Evolutionary conservation across 2,888 invertebrate genomes (phyloP).

Genomic region (Agrilus biguttatus): DNA sequence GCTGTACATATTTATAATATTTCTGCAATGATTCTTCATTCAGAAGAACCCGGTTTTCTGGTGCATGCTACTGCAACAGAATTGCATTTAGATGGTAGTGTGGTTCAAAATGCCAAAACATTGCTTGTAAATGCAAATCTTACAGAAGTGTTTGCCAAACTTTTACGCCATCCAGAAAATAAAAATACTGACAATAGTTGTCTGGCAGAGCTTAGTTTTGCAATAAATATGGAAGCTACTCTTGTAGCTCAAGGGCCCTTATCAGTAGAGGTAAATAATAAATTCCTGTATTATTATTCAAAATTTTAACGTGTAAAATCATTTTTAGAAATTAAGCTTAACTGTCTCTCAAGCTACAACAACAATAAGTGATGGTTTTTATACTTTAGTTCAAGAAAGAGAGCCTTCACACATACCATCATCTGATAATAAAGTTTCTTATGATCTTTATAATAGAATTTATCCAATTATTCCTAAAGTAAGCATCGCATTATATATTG

Average conservation of each 20-base stretch:
- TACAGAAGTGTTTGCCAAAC: slow-evolving; percentile 46
- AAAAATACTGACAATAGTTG: slow-evolving; percentile 41
- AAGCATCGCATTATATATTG: slow-evolving; percentile 9
- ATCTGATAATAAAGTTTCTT: slow-evolving; percentile 33
- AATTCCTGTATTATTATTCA: neutral
- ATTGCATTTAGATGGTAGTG: slow-evolving; percentile 52
- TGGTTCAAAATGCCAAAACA: slow-evolving; percentile 51
- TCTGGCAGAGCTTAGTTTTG: slow-evolving; percentile 58
- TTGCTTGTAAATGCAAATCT: slow-evolving; percentile 60
- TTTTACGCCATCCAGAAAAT: slow-evolving; percentile 37
- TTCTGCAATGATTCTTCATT: slow-evolving; percentile 45
- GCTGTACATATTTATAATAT: slow-evolving; percentile 69
- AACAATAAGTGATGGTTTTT: slow-evolving; percentile 42
- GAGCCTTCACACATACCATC: slow-evolving; percentile 32
- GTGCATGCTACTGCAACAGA: slow-evolving; percentile 58
- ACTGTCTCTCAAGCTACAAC: slow-evolving; percentile 43
- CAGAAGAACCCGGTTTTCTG: slow-evolving; percentile 51
- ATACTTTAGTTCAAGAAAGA: slow-evolving; percentile 34
- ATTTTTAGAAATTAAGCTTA: slow-evolving; percentile 49
- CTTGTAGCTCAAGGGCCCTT: slow-evolving; percentile 70
- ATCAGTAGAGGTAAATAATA: slow-evolving; percentile 55
- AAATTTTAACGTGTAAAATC: slow-evolving; percentile 1
- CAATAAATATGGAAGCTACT: slow-evolving; percentile 60
- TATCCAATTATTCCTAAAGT: slow-evolving; percentile 73
- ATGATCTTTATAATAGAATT: slow-evolving; percentile 46